Conservation (phyloP, 2,113 vertebrate species). For the Platysteira castanea region DNA sequence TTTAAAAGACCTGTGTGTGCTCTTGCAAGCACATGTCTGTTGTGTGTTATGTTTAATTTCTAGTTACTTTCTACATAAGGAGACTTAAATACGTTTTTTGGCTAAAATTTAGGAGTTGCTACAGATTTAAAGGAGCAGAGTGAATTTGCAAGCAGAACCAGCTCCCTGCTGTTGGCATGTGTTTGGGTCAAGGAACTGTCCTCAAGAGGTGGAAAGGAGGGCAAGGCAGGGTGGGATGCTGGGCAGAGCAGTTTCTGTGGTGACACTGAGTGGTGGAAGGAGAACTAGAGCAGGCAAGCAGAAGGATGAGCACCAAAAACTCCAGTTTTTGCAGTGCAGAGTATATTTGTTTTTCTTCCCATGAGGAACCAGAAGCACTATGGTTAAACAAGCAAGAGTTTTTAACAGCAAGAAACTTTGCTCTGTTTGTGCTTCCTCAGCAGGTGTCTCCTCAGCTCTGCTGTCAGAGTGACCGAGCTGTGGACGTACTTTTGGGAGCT, state of each 20-base stretch:
- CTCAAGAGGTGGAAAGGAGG: not conserved
- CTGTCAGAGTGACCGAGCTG: fast-evolving
- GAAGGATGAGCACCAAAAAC: not conserved
- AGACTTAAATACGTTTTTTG: not conserved
- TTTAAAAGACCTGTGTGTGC: not conserved
- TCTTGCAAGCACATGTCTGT: not conserved
- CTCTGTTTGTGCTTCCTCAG: not conserved
- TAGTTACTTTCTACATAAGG: not conserved
- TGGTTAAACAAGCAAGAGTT: no score
- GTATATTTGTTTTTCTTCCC: not conserved
- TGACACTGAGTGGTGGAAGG: not conserved
- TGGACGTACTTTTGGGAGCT: not conserved
- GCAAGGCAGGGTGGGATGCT: not conserved
- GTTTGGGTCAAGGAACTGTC: not conserved
- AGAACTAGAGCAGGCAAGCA: not conserved
- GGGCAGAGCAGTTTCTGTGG: not conserved
- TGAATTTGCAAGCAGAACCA: not conserved
- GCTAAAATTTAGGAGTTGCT: not conserved
- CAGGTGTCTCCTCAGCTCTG: not conserved
- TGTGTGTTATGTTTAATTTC: not conserved
- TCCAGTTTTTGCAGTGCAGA: not conserved
- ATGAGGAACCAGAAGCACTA: not conserved
- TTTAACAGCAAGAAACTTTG: not conserved
- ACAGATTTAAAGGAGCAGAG: not conserved
- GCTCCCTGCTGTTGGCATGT: not conserved